These are phyloP conservation scores for Gila robusta DNA, from an alignment of 2,797 vertebrate species.

Conservation along the genomic window DNA sequence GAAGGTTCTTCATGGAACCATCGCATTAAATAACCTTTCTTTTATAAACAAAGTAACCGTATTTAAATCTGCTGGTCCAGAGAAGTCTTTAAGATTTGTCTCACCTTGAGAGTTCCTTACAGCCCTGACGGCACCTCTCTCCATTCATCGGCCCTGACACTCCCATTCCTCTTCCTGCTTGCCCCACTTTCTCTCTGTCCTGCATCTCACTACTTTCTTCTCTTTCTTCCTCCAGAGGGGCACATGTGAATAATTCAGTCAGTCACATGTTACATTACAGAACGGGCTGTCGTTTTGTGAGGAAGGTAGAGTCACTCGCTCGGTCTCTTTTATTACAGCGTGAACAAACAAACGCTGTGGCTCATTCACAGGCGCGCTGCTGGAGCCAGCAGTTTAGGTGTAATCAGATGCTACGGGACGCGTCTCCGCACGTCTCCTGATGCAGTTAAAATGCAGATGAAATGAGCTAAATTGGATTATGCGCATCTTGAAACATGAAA, in stretches of 20 bases:
- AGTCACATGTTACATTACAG: conserved; percentile 32
- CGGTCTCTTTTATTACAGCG: conserved; percentile 10
- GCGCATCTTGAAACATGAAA: conserved; percentile 22
- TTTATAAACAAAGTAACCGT: background rate
- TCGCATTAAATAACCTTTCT: background rate
- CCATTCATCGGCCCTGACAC: background rate
- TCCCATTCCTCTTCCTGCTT: conserved; percentile 32
- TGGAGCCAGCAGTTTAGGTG: conserved; percentile 9
- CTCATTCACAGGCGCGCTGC: conserved; percentile 10
- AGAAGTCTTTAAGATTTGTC: background rate
- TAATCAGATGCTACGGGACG: conserved; percentile 35
- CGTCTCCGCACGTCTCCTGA: conserved; percentile 22
- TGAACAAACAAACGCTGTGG: conserved; percentile 13
- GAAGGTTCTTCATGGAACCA: background rate
- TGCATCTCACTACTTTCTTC: conserved; percentile 15
- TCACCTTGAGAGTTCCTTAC: conserved; percentile 27
- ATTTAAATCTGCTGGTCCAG: background rate
- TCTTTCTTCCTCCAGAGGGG: conserved; percentile 31
- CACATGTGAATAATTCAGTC: conserved; percentile 51
- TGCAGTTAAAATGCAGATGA: conserved; percentile 41
- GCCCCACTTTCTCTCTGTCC: conserved; percentile 22
- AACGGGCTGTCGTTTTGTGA: background rate
- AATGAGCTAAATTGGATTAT: conserved; percentile 35
- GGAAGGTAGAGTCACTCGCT: background rate
- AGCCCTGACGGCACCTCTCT: background rate